These are phyloP conservation scores for Tinamus guttatus DNA, from an alignment of 2,113 vertebrate species.

Conservation along the genomic window DNA sequence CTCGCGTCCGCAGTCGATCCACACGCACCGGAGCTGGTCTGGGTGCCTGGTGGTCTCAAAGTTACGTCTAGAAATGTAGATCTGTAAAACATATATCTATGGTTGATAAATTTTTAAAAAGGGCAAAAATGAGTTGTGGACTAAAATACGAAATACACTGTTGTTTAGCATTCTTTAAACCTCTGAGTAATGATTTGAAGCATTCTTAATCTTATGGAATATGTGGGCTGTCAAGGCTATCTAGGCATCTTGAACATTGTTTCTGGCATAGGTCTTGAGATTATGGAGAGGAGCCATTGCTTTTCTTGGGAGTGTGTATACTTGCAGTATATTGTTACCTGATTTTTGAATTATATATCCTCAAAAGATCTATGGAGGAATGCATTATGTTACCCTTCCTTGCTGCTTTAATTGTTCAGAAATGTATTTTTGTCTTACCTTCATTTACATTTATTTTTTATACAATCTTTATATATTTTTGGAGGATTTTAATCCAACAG, in stretches of 20 bases:
- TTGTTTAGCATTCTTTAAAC: not conserved
- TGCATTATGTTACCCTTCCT: not conserved
- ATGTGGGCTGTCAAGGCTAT: not conserved
- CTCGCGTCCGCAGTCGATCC: too few relatives aligned
- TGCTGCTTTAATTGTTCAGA: not conserved
- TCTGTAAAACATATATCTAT: not conserved
- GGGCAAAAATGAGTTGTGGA: not conserved
- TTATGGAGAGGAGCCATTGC: not conserved
- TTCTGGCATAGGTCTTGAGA: not conserved
- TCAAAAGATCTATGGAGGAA: not conserved
- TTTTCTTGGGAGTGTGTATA: not conserved
- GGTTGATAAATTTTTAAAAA: not conserved
- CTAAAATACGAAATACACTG: not conserved
- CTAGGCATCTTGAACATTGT: not conserved
- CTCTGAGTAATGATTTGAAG: not conserved
- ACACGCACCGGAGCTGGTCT: too few relatives aligned
- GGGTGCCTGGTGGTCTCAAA: accelerated
- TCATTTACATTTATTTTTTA: not conserved
- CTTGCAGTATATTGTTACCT: not conserved
- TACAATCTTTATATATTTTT: not conserved
- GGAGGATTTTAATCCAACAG: not conserved
- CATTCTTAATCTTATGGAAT: not conserved
- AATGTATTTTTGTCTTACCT: not conserved
- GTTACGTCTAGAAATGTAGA: not conserved
- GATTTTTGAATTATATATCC: not conserved